Evolutionary conservation across 2,888 invertebrate species (phyloP), one percentile per base, ranked within the genome.

Genomic region (Acleris holmiana): DNA sequence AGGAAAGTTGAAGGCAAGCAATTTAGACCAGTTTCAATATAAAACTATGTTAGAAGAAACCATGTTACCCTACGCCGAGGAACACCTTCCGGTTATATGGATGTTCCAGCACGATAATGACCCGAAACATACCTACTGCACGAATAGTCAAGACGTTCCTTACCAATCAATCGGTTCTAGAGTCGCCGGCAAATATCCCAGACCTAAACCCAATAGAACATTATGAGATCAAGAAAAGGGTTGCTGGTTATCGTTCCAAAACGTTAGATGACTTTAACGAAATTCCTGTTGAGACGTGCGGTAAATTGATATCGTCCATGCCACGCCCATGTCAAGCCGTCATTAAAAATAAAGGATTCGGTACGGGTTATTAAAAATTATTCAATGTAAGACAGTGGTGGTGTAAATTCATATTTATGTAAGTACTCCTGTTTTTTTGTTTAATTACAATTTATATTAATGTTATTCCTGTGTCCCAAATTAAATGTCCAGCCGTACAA

Each of bases 81-180:
- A 21, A 21, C 21, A 21, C 21, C 21, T 21, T 21, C 21, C 21
- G 21, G 21, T 21, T 21, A 21, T 21, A 40, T 40, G 40, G 21
- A 21, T 4, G 21, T 21, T 2, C 21, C 21, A 21, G 21, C 21
- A 21, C 21, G 21, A 21, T 21, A 44, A n/a, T n/a, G 44, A 44
- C n/a, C 44, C 5, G 44, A 44, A 44, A n/a, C 44, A 44, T 44
- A 44, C 44, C 4, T 44, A 44, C 44, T n/a, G 44, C 44, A 44
- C 15, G 17, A 44, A 2, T 4, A 5, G 44, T 44, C 15, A 44
- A 44, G 2, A 1, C 1, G 5, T 44, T 7, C 13, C 44, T 44
- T 15, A 44, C 13, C n/a, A 15, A 13, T 7, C 44, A 5, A n/a
- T n/a, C n/a, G n/a, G n/a, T 2, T 13, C 44, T 44, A 17, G 5